Conservation (phyloP, 2,797 vertebrate species). For the Ataeniobius toweri region DNA sequence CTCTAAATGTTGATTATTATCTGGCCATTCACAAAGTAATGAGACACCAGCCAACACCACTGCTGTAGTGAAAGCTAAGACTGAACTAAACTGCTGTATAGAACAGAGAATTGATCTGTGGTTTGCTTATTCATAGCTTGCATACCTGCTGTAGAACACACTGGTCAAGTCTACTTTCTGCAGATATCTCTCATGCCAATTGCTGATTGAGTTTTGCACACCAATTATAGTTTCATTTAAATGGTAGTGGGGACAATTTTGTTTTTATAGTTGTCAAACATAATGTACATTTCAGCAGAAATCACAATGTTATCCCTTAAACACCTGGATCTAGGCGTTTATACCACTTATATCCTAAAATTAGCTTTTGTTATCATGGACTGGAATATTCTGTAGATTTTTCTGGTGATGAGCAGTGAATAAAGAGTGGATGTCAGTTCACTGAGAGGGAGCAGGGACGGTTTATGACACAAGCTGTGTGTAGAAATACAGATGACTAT, state of each 20-base stretch:
- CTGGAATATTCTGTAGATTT: constrained; percentile 40
- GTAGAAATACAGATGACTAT: constrained; percentile 57
- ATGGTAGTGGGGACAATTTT: not conserved
- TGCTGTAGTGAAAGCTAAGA: constrained; percentile 58
- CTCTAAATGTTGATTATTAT: constrained; percentile 24
- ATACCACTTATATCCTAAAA: constrained; percentile 35
- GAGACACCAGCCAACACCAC: constrained; percentile 38
- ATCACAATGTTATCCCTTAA: constrained; percentile 31
- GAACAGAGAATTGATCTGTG: constrained; percentile 50
- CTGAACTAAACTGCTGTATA: constrained; percentile 44
- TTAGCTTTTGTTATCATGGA: constrained; percentile 40
- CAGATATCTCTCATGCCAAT: not conserved
- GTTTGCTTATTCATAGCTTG: constrained; percentile 46
- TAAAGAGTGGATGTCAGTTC: not conserved
- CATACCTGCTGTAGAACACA: constrained; percentile 14
- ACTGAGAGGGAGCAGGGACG: constrained; percentile 13
- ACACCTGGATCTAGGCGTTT: constrained; percentile 2
- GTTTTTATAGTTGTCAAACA: constrained; percentile 5
- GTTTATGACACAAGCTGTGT: not conserved
- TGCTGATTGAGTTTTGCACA: constrained; percentile 12
- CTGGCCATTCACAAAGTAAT: constrained; percentile 45
- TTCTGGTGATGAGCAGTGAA: constrained; percentile 19
- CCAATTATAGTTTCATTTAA: constrained; percentile 29
- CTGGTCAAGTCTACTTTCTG: constrained; percentile 5
- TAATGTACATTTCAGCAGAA: constrained; percentile 28